A percentile compares a stretch with the other conserved stretches of the same genome.
phyloP scores from a whole-genome alignment of 2,113 vertebrate genomes.

The Cyprinus carpio region DNA sequence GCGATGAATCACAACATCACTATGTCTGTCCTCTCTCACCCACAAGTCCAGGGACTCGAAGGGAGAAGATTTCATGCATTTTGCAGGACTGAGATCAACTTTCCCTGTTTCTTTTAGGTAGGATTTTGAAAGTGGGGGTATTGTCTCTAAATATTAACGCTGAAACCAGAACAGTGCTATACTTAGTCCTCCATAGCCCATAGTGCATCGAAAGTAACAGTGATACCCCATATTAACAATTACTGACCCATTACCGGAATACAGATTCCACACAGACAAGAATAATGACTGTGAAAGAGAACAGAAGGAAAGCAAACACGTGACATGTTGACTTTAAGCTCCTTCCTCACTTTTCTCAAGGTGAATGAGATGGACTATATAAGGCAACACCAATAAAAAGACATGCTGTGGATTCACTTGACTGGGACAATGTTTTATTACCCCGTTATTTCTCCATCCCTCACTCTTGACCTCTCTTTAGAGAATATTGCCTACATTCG shows the following conservation, averaged over 20 bases:
- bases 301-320: neutral
- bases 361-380: neutral
- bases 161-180: conserved; percentile 15
- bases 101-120: neutral
- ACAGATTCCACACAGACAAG: conserved; percentile 4
- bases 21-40: conserved; percentile 24
- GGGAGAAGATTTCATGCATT: neutral
- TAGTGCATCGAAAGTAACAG: conserved; percentile 4
- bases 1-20: conserved; percentile 41
- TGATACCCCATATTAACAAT: conserved; percentile 30
- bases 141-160: neutral
- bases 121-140: neutral
- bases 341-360: neutral
- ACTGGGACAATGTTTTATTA: neutral
- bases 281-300: conserved; percentile 17
- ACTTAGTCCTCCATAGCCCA: conserved; percentile 3
- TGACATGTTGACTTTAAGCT: neutral
- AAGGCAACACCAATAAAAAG: conserved; percentile 23
- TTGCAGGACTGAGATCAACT: conserved; percentile 3
- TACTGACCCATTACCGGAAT: conserved; percentile 29
- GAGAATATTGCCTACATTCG: conserved; percentile 35
- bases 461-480: neutral
- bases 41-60: conserved; percentile 18
- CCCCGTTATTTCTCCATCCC: conserved; percentile 5
- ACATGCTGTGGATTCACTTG: conserved; percentile 2